Evolutionary conservation across 2,888 invertebrate species (phyloP).

Genomic region (Endotricha flammealis): DNA sequence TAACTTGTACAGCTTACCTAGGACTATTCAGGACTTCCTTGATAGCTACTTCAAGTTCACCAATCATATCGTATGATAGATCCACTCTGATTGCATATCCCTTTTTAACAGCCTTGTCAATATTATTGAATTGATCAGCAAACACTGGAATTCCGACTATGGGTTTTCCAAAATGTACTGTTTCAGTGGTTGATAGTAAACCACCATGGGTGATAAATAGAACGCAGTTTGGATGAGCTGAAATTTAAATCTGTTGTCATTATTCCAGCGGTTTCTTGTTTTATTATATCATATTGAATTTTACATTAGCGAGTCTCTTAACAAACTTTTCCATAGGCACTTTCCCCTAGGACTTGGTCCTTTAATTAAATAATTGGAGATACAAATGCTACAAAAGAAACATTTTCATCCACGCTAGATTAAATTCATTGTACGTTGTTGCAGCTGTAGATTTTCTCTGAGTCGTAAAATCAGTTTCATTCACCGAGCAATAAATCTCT

Average conservation of each 20-base stretch:
- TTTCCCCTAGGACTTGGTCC: too few species aligned
- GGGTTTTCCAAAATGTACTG: constrained; percentile 31
- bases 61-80: constrained; percentile 4
- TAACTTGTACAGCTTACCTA: constrained; percentile 6
- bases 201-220: constrained; percentile 40
- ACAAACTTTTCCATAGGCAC: too few species aligned
- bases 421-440: too few species aligned
- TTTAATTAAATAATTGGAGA: too few species aligned
- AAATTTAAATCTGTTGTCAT: constrained; percentile 9
- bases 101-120: constrained; percentile 15
- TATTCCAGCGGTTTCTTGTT: too few species aligned
- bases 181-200: constrained; percentile 30
- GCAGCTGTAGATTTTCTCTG: too few species aligned
- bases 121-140: constrained; percentile 33
- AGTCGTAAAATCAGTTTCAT: too few species aligned
- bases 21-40: constrained; percentile 10
- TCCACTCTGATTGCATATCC: constrained; percentile 12
- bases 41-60: constrained; percentile 9
- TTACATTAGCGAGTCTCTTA: too few species aligned
- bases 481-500: too few species aligned
- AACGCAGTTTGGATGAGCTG: constrained; percentile 35
- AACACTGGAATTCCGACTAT: constrained; percentile 35
- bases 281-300: too few species aligned
- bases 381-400: too few species aligned
- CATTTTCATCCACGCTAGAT: too few species aligned